phyloP scores from a whole-genome alignment of 2,888 invertebrate genomes.

The Ectemnius lituratus region DNA sequence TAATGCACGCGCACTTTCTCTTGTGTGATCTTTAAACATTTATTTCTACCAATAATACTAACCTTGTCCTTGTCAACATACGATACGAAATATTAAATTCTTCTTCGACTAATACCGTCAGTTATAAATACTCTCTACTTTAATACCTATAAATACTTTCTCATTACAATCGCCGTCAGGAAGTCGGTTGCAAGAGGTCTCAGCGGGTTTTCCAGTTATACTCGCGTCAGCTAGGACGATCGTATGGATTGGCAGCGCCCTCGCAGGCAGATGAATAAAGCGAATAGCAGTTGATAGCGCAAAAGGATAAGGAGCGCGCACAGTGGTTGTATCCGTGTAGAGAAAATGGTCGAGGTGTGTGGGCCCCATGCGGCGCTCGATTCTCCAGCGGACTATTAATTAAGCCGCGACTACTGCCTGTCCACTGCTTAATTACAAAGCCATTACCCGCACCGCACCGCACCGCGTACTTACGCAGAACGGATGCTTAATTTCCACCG shows the following conservation, averaged over 20 bases:
- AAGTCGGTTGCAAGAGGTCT: conserved; percentile 3
- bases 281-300: conserved; percentile 39
- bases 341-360: conserved; percentile 52
- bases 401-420: conserved; percentile 59
- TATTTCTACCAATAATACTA: too few relatives aligned
- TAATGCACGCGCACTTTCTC: conserved; percentile 11
- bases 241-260: conserved; percentile 22
- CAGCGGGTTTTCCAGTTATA: conserved; percentile 14
- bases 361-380: conserved; percentile 53
- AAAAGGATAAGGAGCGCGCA: conserved; percentile 29
- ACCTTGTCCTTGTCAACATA: too few relatives aligned
- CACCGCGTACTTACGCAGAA: conserved; percentile 30
- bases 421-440: conserved; percentile 53
- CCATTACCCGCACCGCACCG: conserved; percentile 35
- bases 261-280: conserved; percentile 29
- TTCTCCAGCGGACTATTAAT: conserved; percentile 59
- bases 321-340: not conserved
- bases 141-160: not conserved
- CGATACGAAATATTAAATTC: too few relatives aligned
- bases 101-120: too few relatives aligned
- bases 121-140: too few relatives aligned
- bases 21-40: not conserved
- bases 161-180: conserved; percentile 13
- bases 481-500: conserved; percentile 32
- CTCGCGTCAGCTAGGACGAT: not conserved